These are phyloP conservation scores for Pionites leucogaster DNA, from an alignment of 2,113 vertebrate species.

Conservation along the genomic window DNA sequence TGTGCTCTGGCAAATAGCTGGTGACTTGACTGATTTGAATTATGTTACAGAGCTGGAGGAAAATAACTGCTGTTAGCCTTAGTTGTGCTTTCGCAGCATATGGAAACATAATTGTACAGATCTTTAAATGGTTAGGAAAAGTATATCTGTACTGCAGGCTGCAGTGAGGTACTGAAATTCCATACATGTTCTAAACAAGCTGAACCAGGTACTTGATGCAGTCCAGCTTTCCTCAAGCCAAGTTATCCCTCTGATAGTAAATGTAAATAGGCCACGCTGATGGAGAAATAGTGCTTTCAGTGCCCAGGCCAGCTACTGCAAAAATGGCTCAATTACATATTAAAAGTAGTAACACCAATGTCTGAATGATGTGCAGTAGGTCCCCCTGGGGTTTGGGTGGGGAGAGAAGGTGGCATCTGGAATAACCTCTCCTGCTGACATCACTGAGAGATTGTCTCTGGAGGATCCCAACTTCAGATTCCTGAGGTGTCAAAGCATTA, in stretches of 20 bases:
- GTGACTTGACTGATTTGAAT: neutral
- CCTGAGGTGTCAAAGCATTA: neutral
- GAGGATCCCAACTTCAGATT: neutral
- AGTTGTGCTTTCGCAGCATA: neutral
- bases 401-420: neutral
- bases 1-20: neutral
- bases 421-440: neutral
- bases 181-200: neutral
- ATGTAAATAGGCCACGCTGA: neutral
- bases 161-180: neutral
- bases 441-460: neutral
- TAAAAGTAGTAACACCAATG: neutral
- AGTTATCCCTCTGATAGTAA: neutral
- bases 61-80: neutral
- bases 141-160: neutral
- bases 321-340: neutral
- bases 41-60: neutral
- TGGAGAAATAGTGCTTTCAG: neutral
- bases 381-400: neutral
- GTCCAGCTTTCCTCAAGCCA: neutral
- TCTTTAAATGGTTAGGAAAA: neutral
- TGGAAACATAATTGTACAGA: neutral
- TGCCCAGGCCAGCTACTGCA: neutral
- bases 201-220: neutral
- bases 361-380: neutral